Evolutionary conservation across 2,797 vertebrate genomes (phyloP), one percentile per base, ranked within the genome.

Genomic region (Onychomys torridus): DNA sequence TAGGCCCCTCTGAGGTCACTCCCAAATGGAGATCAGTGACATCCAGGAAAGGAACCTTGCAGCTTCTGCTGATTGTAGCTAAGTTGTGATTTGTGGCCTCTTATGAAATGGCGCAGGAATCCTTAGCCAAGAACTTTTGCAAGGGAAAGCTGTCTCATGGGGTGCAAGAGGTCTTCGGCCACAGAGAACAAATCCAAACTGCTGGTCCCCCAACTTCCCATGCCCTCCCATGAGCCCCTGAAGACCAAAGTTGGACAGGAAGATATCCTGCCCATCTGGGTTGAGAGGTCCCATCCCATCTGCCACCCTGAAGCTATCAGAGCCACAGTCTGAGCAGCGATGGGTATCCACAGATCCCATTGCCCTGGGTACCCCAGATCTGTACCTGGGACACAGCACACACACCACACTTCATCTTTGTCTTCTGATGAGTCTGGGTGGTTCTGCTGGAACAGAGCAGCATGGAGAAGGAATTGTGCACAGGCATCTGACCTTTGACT

Each of bases 401-500:
- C 43, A 1, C 0, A 3, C n/a, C 86, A 69, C 71, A 19, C 77
- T 96, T 93, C 90, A 37, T 78, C 82, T 90, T 57, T 78, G 61
- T 88, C 91, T 32, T 86, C 92, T 78, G 69, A 98, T 78, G 78
- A 78, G 96, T 96, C 87, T 57, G 93, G 86, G 5, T 46, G 91
- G 82, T 92, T 96, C 86, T 97, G 95, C 78, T 46, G 37, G 63
- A 43, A 89, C 46, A 0, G 0, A 86, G 76, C 34, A 12, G 75
- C 9, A 0, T 6, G 37, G 73, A 86, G 43, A 95, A 96, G 37
- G 76, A 96, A 95, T 27, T 23, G 29, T 78, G 92, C 94, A 91
- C 96, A 96, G 96, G 83, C 93, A 71, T 29, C 61, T 91, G 79
- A 93, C 90, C 93, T 96, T 95, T 5, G 55, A 91, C 89, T 94